phyloP scores from a whole-genome alignment of 2,113 vertebrate genomes.

The Hucho hucho region DNA sequence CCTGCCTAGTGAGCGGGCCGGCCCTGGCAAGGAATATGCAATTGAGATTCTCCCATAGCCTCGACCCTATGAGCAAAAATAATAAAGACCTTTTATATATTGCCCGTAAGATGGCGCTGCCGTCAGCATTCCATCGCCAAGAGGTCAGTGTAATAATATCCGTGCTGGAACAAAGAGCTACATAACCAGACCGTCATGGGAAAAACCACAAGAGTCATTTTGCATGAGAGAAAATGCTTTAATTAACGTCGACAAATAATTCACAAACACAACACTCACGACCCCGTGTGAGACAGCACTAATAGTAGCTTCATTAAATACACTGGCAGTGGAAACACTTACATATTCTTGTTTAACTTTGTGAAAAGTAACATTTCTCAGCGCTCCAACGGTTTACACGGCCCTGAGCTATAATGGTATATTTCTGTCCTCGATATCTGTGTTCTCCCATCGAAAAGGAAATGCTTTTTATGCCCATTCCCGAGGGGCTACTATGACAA shows the following conservation, averaged over 20 bases:
- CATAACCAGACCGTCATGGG: slow-evolving; percentile 57
- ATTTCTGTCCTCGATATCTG: slow-evolving; percentile 50
- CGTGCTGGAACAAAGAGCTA: slow-evolving; percentile 57
- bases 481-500: slow-evolving; percentile 73
- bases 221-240: slow-evolving; percentile 48
- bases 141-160: slow-evolving; percentile 27
- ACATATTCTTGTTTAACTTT: neutral
- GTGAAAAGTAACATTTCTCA: neutral
- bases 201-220: slow-evolving; percentile 56
- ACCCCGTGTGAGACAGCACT: neutral
- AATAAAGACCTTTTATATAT: neutral
- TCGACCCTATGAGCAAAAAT: neutral
- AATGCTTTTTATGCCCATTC: slow-evolving; percentile 69
- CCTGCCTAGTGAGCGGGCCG: no score
- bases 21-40: no score
- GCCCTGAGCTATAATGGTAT: slow-evolving; percentile 47
- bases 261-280: slow-evolving; percentile 23
- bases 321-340: neutral
- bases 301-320: neutral
- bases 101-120: slow-evolving; percentile 50
- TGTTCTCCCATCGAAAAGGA: slow-evolving; percentile 61
- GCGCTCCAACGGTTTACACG: neutral
- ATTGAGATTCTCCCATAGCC: no score
- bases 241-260: slow-evolving; percentile 32
- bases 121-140: slow-evolving; percentile 12